Conservation (phyloP, 2,797 vertebrate genomes). For the Ciconia nigra region DNA sequence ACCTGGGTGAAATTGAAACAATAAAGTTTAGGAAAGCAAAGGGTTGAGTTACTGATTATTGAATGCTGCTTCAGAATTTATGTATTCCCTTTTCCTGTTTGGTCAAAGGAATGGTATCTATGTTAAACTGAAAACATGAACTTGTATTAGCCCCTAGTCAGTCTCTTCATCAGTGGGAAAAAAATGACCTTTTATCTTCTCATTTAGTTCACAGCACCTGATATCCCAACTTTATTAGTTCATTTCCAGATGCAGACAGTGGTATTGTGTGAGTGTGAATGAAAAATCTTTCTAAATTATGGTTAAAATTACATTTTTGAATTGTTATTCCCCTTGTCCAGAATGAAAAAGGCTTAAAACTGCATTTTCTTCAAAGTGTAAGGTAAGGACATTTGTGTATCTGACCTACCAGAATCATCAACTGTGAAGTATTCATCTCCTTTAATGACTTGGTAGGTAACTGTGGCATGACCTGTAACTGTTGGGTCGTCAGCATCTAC, state of each 20-base stretch:
- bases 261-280: background rate
- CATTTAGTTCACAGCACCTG: background rate
- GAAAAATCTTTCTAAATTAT: background rate
- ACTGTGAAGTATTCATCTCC: slow-evolving; percentile 72
- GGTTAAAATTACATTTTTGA: background rate
- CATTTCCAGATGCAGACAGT: background rate
- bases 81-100: background rate
- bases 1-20: background rate
- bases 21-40: background rate
- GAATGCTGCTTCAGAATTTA: background rate
- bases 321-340: background rate
- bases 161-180: background rate
- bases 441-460: slow-evolving; percentile 73
- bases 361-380: background rate
- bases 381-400: background rate
- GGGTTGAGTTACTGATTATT: background rate
- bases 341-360: background rate
- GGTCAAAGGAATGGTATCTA: background rate
- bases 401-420: slow-evolving; percentile 69
- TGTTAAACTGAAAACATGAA: background rate
- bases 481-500: slow-evolving; percentile 81
- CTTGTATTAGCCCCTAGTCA: background rate
- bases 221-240: background rate
- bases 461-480: slow-evolving; percentile 68
- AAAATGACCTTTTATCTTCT: background rate